Base-by-base conservation (phyloP, 2,797 vertebrate species). In the Emys orbicularis region DNA sequence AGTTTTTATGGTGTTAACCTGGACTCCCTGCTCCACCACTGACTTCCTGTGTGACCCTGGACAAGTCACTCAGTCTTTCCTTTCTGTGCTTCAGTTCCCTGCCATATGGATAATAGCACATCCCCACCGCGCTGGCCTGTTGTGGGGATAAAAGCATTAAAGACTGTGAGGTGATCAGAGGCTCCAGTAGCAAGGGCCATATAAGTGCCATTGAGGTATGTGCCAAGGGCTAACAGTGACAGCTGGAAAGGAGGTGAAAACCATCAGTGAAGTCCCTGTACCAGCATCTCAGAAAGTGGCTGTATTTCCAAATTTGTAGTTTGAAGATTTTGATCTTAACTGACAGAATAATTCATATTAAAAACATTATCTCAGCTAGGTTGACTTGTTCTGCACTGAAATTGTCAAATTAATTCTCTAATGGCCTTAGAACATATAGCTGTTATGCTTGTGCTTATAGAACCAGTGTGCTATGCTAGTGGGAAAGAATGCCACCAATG, bases 311-410 rank as follows among this genome's bases (percentile, higher is more conserved):
- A 18, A 93, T 87, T 5, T 61, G 27, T 83, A 83, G 59, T 95
- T 95, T 94, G 87, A 87, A 86, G 82, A 50, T 68, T 95, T 95
- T 96, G 59, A 92, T 94, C 89, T 96, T 68, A 90, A 2, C 79
- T 90, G 94, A 90, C 94, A 96, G 84, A 65, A 87, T 92, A 94
- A 95, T 97, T 93, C 87, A 94, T 94, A 96, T 96, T 97, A 94
- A 82, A 92, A 96, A 92, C 52, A 94, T 94, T 94, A 94, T 90
- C 79, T 94, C 29, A 79, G 49, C 79, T 92, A 91, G 81, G 34
- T 89, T 93, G 65, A 82, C 52, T 94, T 72, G 4, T 52, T 91
- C 90, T 87, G 72, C 79, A 93, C 84, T 1, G 5, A 50, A 94
- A 74, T 59, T 59, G 6, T 91, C 84, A 94, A 95, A 95, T 95